These are phyloP conservation scores for Drosophila barbarae DNA, from an alignment of 2,888 invertebrate genomes.

Conservation along the genomic window DNA sequence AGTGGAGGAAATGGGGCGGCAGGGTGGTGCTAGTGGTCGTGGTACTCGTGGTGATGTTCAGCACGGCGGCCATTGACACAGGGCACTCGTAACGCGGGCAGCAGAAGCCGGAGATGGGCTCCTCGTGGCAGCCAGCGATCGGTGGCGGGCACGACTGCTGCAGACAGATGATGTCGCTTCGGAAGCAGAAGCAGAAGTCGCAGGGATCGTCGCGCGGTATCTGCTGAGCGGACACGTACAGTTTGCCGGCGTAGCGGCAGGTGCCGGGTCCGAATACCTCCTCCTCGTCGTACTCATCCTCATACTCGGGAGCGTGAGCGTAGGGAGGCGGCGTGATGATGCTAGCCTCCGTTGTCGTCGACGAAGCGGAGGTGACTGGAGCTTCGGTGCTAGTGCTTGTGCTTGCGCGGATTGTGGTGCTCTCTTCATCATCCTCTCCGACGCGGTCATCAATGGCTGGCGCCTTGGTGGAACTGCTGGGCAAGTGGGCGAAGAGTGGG, in stretches of 20 bases:
- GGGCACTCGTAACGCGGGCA: slow-evolving; percentile 97
- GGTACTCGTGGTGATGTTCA: slow-evolving; percentile 92
- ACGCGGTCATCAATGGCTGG: slow-evolving; percentile 55
- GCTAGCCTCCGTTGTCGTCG: slow-evolving; percentile 61
- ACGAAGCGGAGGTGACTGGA: slow-evolving; percentile 50
- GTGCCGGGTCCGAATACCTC: slow-evolving; percentile 92
- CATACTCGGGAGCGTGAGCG: slow-evolving; percentile 77
- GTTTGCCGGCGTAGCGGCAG: slow-evolving; percentile 94
- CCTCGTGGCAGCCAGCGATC: slow-evolving; percentile 93
- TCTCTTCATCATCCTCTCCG: slow-evolving; percentile 41
- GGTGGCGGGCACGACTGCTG: slow-evolving; percentile 98
- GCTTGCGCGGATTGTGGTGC: slow-evolving; percentile 35
- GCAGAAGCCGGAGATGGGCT: slow-evolving; percentile 95
- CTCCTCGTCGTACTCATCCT: slow-evolving; percentile 88
- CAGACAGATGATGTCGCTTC: slow-evolving; percentile 96
- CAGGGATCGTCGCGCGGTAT: slow-evolving; percentile 96
- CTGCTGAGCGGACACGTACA: slow-evolving; percentile 96
- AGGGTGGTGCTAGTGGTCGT: slow-evolving; percentile 92
- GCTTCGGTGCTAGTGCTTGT: slow-evolving; percentile 53
- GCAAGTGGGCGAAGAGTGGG: slow-evolving; percentile 66
- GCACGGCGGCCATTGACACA: slow-evolving; percentile 90
- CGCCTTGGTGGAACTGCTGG: slow-evolving; percentile 53
- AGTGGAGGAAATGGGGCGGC: slow-evolving; percentile 90
- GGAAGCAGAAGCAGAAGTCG: slow-evolving; percentile 98
- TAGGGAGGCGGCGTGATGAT: slow-evolving; percentile 69